Evolutionary conservation across 2,888 invertebrate species (phyloP).

Genomic region (Carpatolechia fugitivella): DNA sequence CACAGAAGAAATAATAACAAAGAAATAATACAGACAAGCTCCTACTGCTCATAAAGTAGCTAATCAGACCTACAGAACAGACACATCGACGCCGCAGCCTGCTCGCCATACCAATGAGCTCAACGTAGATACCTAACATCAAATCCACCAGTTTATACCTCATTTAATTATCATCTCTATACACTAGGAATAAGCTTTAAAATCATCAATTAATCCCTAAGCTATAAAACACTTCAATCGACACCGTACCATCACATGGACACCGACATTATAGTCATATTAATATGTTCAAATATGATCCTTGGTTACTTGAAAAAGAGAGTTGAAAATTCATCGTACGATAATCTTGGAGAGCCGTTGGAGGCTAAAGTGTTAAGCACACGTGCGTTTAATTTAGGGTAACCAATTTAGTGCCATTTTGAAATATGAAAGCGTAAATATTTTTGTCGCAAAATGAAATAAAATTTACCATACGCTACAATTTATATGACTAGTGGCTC

Average conservation of each 20-base stretch:
- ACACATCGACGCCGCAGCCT: conserved; percentile 71
- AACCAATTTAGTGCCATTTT: too few relatives aligned
- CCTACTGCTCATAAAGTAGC: conserved; percentile 62
- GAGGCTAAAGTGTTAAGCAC: conserved; percentile 59
- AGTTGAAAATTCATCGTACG: conserved; percentile 32
- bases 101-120: conserved; percentile 61
- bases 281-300: conserved; percentile 27
- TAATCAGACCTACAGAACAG: conserved; percentile 75
- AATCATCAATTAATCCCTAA: conserved; percentile 29
- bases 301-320: conserved; percentile 23
- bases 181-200: conserved; percentile 26
- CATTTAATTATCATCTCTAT: conserved; percentile 32
- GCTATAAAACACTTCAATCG: conserved; percentile 52
- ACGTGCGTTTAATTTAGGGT: conserved; percentile 73
- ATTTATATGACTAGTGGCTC: too few relatives aligned
- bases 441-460: conserved; percentile 45
- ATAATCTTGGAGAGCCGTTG: conserved; percentile 29
- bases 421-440: too few relatives aligned
- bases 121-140: conserved; percentile 36
- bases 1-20: too few relatives aligned
- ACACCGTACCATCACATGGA: conserved; percentile 39
- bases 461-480: too few relatives aligned
- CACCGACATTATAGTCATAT: conserved; percentile 40
- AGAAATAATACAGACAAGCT: conserved; percentile 48
- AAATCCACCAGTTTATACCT: conserved; percentile 28